phyloP scores from a whole-genome alignment of 2,888 invertebrate genomes.

The Tortricodes alternella region DNA sequence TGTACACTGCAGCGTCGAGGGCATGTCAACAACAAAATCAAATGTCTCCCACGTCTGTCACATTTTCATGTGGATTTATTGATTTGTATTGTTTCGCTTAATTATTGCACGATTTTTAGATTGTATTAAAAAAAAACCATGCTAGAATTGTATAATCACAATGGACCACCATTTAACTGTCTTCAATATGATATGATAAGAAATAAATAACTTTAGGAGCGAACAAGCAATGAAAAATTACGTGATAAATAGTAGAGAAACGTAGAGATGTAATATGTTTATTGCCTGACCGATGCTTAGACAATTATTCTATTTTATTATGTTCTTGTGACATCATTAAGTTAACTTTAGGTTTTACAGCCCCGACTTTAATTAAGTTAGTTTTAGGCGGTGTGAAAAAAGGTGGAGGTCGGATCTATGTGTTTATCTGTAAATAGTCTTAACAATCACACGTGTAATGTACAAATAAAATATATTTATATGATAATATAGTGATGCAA shows the following conservation, averaged over 20 bases:
- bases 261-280: slow-evolving; percentile 19
- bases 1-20: slow-evolving; percentile 38
- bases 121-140: background rate
- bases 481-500: slow-evolving; percentile 68
- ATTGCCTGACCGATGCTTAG: slow-evolving; percentile 28
- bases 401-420: slow-evolving; percentile 64
- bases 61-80: slow-evolving; percentile 14
- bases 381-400: slow-evolving; percentile 59
- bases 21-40: slow-evolving; percentile 34
- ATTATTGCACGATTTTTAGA: slow-evolving; percentile 4
- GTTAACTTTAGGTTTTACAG: slow-evolving; percentile 63
- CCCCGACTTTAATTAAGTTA: slow-evolving; percentile 57
- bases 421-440: slow-evolving; percentile 76
- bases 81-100: slow-evolving; percentile 20
- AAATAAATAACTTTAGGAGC: slow-evolving; percentile 16
- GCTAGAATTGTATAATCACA: slow-evolving; percentile 12
- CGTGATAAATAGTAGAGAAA: slow-evolving; percentile 16
- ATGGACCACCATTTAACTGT: slow-evolving; percentile 26
- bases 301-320: slow-evolving; percentile 20
- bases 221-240: slow-evolving; percentile 28
- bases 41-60: slow-evolving; percentile 27
- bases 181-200: slow-evolving; percentile 26
- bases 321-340: slow-evolving; percentile 39
- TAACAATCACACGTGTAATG: slow-evolving; percentile 70
- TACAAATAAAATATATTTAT: slow-evolving; percentile 78